Percentiles rank a stretch among this genome's conserved stretches.
These are phyloP conservation scores for Alligator mississippiensis DNA, from an alignment of 2,113 vertebrate genomes.

Conservation along the genomic window DNA sequence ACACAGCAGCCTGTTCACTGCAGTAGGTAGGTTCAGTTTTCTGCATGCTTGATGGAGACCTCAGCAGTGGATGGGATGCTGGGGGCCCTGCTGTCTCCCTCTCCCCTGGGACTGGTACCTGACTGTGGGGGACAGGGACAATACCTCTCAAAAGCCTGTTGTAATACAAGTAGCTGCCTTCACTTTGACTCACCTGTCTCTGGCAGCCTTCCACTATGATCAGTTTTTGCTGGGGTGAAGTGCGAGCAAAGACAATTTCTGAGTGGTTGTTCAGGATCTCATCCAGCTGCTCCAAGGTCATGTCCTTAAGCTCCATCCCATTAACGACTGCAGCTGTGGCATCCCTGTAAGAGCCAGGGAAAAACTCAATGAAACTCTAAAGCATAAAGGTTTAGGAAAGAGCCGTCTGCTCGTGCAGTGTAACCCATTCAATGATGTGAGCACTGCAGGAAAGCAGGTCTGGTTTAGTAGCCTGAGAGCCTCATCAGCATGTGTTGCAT, in stretches of 20 bases:
- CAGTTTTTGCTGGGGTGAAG: slow-evolving; percentile 84
- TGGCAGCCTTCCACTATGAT: slow-evolving; percentile 86
- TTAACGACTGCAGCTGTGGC: slow-evolving; percentile 83
- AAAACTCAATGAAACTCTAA: neutral
- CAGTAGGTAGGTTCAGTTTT: neutral
- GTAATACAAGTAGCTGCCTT: neutral
- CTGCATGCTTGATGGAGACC: neutral
- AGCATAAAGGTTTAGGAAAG: neutral
- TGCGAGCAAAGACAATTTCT: slow-evolving; percentile 84
- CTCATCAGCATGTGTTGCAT: neutral
- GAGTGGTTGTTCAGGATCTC: slow-evolving; percentile 75
- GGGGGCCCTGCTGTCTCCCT: neutral
- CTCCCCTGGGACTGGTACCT: neutral
- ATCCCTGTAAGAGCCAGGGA: slow-evolving; percentile 60
- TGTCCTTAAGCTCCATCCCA: slow-evolving; percentile 83
- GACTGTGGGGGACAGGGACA: neutral
- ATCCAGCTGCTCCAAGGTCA: slow-evolving; percentile 78
- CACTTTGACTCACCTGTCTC: slow-evolving; percentile 73
- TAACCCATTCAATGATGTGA: rapidly evolving
- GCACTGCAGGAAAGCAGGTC: neutral
- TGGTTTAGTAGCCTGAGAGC: neutral
- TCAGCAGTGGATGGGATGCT: neutral
- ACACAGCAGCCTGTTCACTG: neutral
- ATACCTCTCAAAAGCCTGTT: neutral
- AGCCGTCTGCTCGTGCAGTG: rapidly evolving